Percentiles rank a stretch among this genome's conserved stretches.
phyloP scores from a whole-genome alignment of 2,113 vertebrate species.

The Hippocampus guttulatus region DNA sequence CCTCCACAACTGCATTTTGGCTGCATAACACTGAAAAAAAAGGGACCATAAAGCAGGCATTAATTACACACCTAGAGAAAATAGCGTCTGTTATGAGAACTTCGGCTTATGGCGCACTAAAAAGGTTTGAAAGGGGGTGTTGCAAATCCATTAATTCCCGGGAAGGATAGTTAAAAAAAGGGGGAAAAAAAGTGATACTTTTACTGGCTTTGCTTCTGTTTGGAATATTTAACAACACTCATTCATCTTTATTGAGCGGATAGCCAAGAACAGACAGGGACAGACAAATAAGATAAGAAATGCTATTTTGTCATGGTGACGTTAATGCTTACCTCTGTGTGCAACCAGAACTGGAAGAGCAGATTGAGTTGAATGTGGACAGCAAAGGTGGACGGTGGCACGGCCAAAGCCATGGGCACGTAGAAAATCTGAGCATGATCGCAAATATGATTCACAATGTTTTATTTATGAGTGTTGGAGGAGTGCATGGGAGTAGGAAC shows the following conservation, averaged over 20 bases:
- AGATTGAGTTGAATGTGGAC: slow-evolving; percentile 92
- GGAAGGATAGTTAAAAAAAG: slow-evolving; percentile 55
- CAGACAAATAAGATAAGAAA: slow-evolving; percentile 29
- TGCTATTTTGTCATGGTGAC: slow-evolving; percentile 3
- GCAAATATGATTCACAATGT: not conserved
- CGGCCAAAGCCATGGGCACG: slow-evolving; percentile 82
- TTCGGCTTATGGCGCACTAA: slow-evolving; percentile 72
- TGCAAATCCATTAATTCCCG: slow-evolving; percentile 65
- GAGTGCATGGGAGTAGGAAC: slow-evolving; percentile 20
- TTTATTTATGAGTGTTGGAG: not conserved
- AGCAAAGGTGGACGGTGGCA: slow-evolving; percentile 84
- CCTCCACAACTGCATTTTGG: slow-evolving; percentile 37
- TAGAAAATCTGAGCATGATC: slow-evolving; percentile 79
- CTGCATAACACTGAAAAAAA: slow-evolving; percentile 61
- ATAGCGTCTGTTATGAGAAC: slow-evolving; percentile 63
- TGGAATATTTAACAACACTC: slow-evolving; percentile 71
- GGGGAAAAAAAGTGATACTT: slow-evolving; percentile 59
- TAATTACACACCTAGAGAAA: slow-evolving; percentile 71
- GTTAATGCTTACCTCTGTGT: slow-evolving; percentile 82
- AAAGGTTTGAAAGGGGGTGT: slow-evolving; percentile 56
- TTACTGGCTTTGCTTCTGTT: slow-evolving; percentile 71
- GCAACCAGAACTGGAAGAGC: slow-evolving; percentile 96
- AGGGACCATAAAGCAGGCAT: slow-evolving; percentile 65
- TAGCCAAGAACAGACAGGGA: slow-evolving; percentile 25
- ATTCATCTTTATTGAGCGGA: slow-evolving; percentile 64